phyloP scores from a whole-genome alignment of 2,888 invertebrate species.

The Drosophila fungiperda region DNA sequence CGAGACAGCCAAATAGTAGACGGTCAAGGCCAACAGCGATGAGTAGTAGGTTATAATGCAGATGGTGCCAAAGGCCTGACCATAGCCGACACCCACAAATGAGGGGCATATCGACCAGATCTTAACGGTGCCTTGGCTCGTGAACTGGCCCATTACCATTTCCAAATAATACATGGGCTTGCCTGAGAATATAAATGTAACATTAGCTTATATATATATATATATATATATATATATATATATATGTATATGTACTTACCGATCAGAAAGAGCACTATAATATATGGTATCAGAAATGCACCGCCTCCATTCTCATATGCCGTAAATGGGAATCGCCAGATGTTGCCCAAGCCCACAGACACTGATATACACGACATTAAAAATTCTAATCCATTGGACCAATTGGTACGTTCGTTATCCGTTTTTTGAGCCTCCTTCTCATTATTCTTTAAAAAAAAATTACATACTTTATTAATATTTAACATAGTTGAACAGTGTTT shows the following conservation, averaged over 20 bases:
- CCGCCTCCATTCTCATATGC: slow-evolving; percentile 91
- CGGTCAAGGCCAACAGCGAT: slow-evolving; percentile 89
- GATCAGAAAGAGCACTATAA: slow-evolving; percentile 89
- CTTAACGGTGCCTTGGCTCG: slow-evolving; percentile 91
- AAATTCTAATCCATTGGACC: slow-evolving; percentile 88
- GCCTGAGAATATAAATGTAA: slow-evolving; percentile 84
- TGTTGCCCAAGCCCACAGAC: slow-evolving; percentile 90
- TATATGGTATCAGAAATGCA: slow-evolving; percentile 90
- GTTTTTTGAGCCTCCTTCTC: slow-evolving; percentile 54
- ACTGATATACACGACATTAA: slow-evolving; percentile 91
- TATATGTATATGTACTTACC: slow-evolving; percentile 68
- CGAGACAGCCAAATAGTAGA: slow-evolving; percentile 91
- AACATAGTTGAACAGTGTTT: background rate
- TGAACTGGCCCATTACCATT: slow-evolving; percentile 93
- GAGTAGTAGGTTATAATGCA: slow-evolving; percentile 92
- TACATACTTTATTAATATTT: background rate
- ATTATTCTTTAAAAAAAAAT: slow-evolving; percentile 32
- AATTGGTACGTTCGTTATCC: slow-evolving; percentile 53
- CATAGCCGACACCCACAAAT: slow-evolving; percentile 91
- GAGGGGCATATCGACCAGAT: slow-evolving; percentile 89
- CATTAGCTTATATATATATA: background rate
- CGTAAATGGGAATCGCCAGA: slow-evolving; percentile 88
- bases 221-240: background rate
- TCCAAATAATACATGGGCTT: slow-evolving; percentile 94
- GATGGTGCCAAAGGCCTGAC: slow-evolving; percentile 87